Percentiles rank a stretch among this genome's conserved stretches.
phyloP scores from a whole-genome alignment of 2,113 vertebrate species.

The Cheirogaleus medius region DNA sequence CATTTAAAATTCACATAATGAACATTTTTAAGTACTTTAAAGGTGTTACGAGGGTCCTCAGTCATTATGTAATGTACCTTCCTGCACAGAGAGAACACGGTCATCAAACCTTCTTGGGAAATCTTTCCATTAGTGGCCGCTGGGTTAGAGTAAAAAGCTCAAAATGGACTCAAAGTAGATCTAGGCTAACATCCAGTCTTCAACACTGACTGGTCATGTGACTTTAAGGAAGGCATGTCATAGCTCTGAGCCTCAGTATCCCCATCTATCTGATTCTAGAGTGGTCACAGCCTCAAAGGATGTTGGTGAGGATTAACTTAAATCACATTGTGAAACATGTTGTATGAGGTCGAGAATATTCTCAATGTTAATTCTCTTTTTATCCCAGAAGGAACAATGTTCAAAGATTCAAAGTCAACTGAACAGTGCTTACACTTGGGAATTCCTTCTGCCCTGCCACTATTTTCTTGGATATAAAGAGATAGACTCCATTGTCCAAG shows the following conservation, averaged over 20 bases:
- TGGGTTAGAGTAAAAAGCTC: background rate
- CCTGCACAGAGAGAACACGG: background rate
- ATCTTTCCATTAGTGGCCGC: background rate
- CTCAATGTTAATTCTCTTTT: background rate
- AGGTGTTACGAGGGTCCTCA: background rate
- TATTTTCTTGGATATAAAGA: background rate
- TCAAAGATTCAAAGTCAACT: background rate
- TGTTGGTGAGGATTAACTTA: background rate
- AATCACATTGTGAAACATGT: background rate
- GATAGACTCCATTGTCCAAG: background rate
- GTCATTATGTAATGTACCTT: background rate
- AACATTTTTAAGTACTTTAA: background rate
- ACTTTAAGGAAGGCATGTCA: background rate
- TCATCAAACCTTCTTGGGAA: background rate
- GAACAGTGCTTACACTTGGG: background rate
- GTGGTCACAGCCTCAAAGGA: background rate
- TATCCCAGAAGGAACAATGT: background rate
- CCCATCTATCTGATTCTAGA: background rate
- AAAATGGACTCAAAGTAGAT: background rate
- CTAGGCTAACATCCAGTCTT: background rate
- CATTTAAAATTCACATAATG: background rate
- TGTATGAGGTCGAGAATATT: background rate
- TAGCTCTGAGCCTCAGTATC: background rate
- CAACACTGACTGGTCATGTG: rapidly evolving
- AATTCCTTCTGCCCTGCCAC: background rate